Evolutionary conservation across 2,888 invertebrate genomes (phyloP), one percentile per base, ranked within the genome.

Genomic region (Empis stercorea): DNA sequence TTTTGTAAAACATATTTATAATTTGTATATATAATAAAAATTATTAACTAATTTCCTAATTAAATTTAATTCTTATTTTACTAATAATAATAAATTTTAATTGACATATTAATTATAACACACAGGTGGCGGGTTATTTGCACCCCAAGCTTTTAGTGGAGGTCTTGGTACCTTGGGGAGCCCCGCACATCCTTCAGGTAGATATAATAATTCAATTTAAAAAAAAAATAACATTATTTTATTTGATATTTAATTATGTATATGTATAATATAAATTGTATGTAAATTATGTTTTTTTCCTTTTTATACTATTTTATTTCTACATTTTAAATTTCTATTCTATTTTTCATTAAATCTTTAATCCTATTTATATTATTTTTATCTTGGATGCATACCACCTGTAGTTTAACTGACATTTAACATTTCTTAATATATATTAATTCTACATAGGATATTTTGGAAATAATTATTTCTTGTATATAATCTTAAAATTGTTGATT

Each of bases 81-180:
- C 44, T 49, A 20, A 37, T 14, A 32, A 23, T 42, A 20, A 14
- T n/a, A 11, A 20, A 30, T 30, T 2, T 43, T 30, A 10, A 17
- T 14, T 17, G 17, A 44, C 16, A 6, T n/a, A n/a, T 14, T 34
- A 23, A 27, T 42, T 51, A 48, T 51, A 48, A 50, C 48, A 52
- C 50, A 53, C 55, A 57, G 58, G 57, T 58, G 57, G 57, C 55
- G 68, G 71, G 57, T 66, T 73, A 59, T 72, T 71, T 61, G 72
- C 71, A 57, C 71, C 73, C 56, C 59, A 58, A 58, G 56, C 57
- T 53, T 57, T 57, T 54, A 56, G 57, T 50, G 57, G 58, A 49
- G 71, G 71, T 55, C 70, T 71, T 57, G 71, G 68, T 59, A 66
- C 70, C 55, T 70, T 70, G 60, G 69, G 71, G 63, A 70, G 71